Evolutionary conservation across 2,888 invertebrate genomes (phyloP).

Genomic region (Rhagium mordax): DNA sequence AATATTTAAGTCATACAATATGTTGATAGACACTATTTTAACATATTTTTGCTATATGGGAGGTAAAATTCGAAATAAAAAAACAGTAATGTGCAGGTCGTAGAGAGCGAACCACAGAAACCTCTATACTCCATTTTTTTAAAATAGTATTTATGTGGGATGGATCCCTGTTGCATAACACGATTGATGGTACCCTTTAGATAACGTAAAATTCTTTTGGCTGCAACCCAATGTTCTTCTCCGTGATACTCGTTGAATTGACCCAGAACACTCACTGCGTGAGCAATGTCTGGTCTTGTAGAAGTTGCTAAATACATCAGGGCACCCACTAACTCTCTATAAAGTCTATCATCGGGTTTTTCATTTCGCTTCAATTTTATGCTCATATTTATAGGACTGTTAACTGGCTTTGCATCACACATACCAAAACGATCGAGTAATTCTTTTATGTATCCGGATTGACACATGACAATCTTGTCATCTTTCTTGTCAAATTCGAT

Average conservation of each 20-base stretch:
- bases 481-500: constrained; percentile 48
- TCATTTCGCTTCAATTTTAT: constrained; percentile 24
- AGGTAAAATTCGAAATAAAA: too few relatives aligned
- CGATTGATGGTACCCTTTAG: constrained; percentile 6
- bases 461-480: constrained; percentile 39
- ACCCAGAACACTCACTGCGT: constrained; percentile 2
- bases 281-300: constrained; percentile 15
- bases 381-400: constrained; percentile 43
- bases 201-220: not conserved
- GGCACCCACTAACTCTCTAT: constrained; percentile 19
- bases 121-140: too few relatives aligned
- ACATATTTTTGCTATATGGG: too few relatives aligned
- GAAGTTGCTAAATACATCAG: constrained; percentile 3
- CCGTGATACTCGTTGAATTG: not conserved
- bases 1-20: too few relatives aligned
- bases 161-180: too few relatives aligned
- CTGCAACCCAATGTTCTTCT: not conserved
- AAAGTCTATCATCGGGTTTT: constrained; percentile 16
- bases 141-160: too few relatives aligned
- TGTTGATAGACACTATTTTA: too few relatives aligned
- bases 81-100: too few relatives aligned
- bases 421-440: constrained; percentile 55
- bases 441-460: constrained; percentile 53
- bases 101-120: too few relatives aligned
- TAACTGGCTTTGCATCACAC: constrained; percentile 54